Base-by-base conservation (phyloP, 2,797 vertebrate species). In the Enteromius unitaeniatus region DNA sequence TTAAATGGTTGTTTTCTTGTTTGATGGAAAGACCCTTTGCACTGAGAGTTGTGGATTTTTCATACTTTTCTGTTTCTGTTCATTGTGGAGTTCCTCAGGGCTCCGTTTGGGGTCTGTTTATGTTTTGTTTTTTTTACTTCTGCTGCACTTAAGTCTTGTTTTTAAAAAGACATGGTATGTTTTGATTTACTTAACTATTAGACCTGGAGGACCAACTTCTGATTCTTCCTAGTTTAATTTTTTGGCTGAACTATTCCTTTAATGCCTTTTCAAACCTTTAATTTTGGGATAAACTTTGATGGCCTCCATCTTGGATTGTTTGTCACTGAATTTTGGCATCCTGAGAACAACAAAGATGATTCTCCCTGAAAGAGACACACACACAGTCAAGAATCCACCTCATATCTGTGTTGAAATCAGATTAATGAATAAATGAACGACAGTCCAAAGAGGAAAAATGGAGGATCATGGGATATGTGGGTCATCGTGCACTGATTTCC, bases 391-490 rank as follows among this genome's bases (percentile, higher is more conserved):
- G 40, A 5, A 81, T 77, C 53, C 49, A 23, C 53, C 42, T 69
- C 64, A 26, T 79, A 69, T 79, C 49, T 62, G 90, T 84, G 78
- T 86, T 79, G 80, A 86, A 85, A 90, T 86, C 78, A 89, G 73
- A 86, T 87, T 90, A 93, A 92, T 89, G 88, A 90, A 90, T 86
- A 90, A 89, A 88, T 88, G 88, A 78, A 53, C 86, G 82, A 82
- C 83, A 91, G 87, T 92, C 91, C 91, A 92, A 90, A 91, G 91
- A 91, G 91, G 93, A 92, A 92, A 91, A 92, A 91, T 88, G 91
- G 86, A 89, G 87, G 72, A 89, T 88, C n/a, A 47, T 81, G 87
- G 89, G 87, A 92, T 90, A 93, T 93, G 88, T 93, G 92, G 93
- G 93, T 93, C 93, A 93, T 91, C 85, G 83, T 79, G 90, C 89